Percentiles rank a stretch among this genome's conserved stretches.
These are phyloP conservation scores for Hesperia comma DNA, from an alignment of 2,888 invertebrate species.

Conservation along the genomic window DNA sequence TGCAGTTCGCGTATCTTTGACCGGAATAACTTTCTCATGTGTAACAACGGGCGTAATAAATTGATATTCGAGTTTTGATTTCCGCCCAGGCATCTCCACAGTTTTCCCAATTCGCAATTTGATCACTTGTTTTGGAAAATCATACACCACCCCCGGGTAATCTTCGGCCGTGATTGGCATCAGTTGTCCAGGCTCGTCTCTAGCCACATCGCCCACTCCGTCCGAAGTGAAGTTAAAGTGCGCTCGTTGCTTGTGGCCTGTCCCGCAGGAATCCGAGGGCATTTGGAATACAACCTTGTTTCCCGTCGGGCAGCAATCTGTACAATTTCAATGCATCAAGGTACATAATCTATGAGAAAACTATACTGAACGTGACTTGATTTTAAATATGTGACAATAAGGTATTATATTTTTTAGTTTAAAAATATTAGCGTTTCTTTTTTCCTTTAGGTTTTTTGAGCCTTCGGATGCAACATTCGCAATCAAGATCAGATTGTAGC, in stretches of 20 bases:
- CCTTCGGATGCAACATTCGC: constrained; percentile 61
- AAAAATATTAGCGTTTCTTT: constrained; percentile 43
- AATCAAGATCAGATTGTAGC: constrained; percentile 70
- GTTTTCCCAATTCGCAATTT: constrained; percentile 70
- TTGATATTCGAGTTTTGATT: constrained; percentile 73
- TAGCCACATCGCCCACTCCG: constrained; percentile 69
- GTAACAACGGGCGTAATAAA: constrained; percentile 68
- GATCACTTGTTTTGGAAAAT: constrained; percentile 69
- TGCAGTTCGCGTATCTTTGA: constrained; percentile 66
- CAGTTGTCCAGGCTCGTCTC: constrained; percentile 71
- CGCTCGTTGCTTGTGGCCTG: constrained; percentile 71
- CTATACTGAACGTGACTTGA: constrained; percentile 26
- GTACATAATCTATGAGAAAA: constrained; percentile 12
- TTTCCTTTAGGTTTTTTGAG: constrained; percentile 55
- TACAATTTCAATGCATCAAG: constrained; percentile 53
- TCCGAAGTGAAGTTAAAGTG: constrained; percentile 73
- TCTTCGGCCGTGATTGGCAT: constrained; percentile 57
- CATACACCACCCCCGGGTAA: constrained; percentile 70
- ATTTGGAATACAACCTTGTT: constrained; percentile 79
- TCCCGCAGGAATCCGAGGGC: constrained; percentile 68
- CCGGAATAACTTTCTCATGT: constrained; percentile 59
- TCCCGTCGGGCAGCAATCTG: constrained; percentile 81
- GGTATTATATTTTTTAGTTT: constrained; percentile 37
- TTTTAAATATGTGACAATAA: not conserved
- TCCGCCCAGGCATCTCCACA: constrained; percentile 71